Conservation (phyloP, 2,888 invertebrate species). For the Lycaena phlaeas region DNA sequence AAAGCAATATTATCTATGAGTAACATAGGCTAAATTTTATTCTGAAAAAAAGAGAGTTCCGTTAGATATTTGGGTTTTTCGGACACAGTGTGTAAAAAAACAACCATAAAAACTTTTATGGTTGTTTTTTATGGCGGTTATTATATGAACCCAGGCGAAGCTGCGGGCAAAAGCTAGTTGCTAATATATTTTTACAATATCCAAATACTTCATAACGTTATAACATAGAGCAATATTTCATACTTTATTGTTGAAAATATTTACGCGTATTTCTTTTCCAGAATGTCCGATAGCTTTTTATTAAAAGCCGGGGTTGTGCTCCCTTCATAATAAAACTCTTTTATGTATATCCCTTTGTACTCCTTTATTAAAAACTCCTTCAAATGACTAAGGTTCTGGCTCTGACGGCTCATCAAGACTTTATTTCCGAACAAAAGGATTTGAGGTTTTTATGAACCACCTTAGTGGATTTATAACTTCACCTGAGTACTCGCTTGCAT, state of each 20-base stretch:
- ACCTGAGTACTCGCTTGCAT: conserved; percentile 27
- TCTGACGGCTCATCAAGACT: conserved; percentile 23
- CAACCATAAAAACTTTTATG: too few relatives aligned
- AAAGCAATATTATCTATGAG: too few relatives aligned
- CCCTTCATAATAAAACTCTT: conserved; percentile 4
- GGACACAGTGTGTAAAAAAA: too few relatives aligned
- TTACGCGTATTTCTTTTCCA: background rate
- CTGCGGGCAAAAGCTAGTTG: too few relatives aligned
- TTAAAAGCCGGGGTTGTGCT: background rate
- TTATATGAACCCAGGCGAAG: too few relatives aligned
- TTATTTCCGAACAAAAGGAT: conserved; percentile 11
- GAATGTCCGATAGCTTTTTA: conserved; percentile 3
- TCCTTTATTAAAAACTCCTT: conserved; percentile 2
- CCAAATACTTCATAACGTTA: too few relatives aligned
- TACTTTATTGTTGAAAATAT: conserved; percentile 1
- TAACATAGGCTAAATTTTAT: too few relatives aligned
- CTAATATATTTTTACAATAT: too few relatives aligned
- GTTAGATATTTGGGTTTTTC: too few relatives aligned
- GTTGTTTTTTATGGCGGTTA: too few relatives aligned
- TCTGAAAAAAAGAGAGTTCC: too few relatives aligned
- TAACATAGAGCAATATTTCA: background rate
- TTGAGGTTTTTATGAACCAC: background rate
- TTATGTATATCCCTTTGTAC: conserved; percentile 3
- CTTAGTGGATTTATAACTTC: conserved; percentile 6
- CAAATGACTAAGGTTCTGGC: conserved; percentile 13